Base-by-base conservation (phyloP, 1,140 invertebrate species). In the Leptinotarsa undecemlineata region DNA sequence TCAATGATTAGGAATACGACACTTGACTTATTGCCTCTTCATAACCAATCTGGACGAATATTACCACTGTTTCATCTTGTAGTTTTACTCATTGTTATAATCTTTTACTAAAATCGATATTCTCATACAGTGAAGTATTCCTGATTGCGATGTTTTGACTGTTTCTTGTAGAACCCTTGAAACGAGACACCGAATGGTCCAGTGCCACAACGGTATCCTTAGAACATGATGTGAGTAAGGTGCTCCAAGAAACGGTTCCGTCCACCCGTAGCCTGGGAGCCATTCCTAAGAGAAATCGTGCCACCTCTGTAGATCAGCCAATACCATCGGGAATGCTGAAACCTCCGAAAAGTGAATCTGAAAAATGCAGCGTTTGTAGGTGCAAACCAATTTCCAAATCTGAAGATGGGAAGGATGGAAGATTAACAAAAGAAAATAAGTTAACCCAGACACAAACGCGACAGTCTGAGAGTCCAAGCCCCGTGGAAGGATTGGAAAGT, bases 211-310 rank as follows among this genome's bases (percentile, higher is more conserved):
- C 87, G 1, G 81, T 88, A 3, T 89, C 87, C 64, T 82, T 89
- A 57, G 88, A 89, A 72, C 88, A 89, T 68, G 88, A 89, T 73
- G 83, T 84, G 3, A 84, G 82, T 71, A 85, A 85, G 80, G 82
- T 85, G 11, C 76, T 85, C 2, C 84, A 85, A 68, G 84, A 85
- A 67, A 78, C 81, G 11, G 78, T 81, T 42, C 80, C 82, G 21
- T 78, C 81, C 26, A 74, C 73, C 19, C 86, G 86, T 42, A 87
- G 90, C 81, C 89, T 93, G 77, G 92, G 92, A 15, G 92, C 92
- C 57, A 93, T 93, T 79, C 92, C 92, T 26, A 94, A 93, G 81
- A 90, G 90, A 83, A 87, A 79, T 72, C 84, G 86, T 72, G 82
- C 83, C 19, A 47, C 73, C 11, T 83, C 69, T 82, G 82, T 21